Evolutionary conservation across 2,113 vertebrate genomes (phyloP), one percentile per base, ranked within the genome.

Genomic region (Verasper variegatus): DNA sequence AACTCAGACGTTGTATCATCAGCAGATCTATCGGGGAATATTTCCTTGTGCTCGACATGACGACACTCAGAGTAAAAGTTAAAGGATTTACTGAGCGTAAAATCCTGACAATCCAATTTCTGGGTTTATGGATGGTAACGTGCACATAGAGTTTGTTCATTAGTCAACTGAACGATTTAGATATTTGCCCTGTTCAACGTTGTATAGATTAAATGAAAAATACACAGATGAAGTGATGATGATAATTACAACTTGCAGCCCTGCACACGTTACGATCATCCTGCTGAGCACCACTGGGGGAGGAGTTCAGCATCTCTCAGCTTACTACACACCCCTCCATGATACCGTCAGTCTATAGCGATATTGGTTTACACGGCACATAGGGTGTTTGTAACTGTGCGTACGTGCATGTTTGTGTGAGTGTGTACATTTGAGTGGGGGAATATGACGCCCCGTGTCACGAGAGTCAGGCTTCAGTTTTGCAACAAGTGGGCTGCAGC

Each of bases 401-500:
- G 31, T 60, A 71, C 4, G 31, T 60, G 47, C 62, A 12, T 7
- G 27, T 47, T 10, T 24, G 12, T 12, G n/a, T 20, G 14, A 15
- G 23, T 66, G n/a, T 10, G 35, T 37, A 0, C 11, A 13, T 42
- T 2, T 11, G 68, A 47, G 45, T 42, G 18, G 10, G 21, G 71
- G 61, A 91, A 93, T 71, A 67, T 47, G 81, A 90, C 76, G 81
- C 87, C 80, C 49, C 24, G 60, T 45, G 70, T 86, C 68, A 85
- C 24, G 35, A 52, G 60, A 81, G 37, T 54, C 75, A 63, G 67
- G 74, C 61, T 83, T 72, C 56, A 77, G 67, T 78, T 82, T 80
- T 74, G 70, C 82, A 86, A 86, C 86, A 89, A 89, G 79, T 84
- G 86, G 87, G 79, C 84, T 72, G 42, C 45, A 65, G 52, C 55